Percentiles rank a stretch among this genome's conserved stretches.
These are phyloP conservation scores for Parus major DNA, from an alignment of 2,113 vertebrate species.

Conservation along the genomic window DNA sequence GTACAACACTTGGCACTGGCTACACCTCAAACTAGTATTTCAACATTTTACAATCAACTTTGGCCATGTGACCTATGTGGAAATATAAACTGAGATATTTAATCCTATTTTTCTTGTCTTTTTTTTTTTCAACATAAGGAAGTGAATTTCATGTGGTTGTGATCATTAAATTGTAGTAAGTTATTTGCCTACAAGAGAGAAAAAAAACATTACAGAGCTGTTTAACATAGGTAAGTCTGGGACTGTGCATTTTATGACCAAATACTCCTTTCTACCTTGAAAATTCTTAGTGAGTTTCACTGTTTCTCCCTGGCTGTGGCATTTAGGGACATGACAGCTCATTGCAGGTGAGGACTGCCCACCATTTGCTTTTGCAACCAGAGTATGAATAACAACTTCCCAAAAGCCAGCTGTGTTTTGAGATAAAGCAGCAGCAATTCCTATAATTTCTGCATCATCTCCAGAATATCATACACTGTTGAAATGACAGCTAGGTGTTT, in stretches of 20 bases:
- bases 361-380: neutral
- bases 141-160: conserved; percentile 22
- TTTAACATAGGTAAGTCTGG: neutral
- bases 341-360: neutral
- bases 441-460: neutral
- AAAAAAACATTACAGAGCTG: neutral
- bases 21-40: conserved; percentile 62
- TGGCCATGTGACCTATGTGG: conserved; percentile 42
- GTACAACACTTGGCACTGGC: conserved; percentile 51
- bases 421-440: neutral
- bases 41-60: conserved; percentile 67
- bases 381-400: neutral
- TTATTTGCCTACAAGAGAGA: neutral
- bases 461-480: neutral
- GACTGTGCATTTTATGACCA: neutral
- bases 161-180: conserved; percentile 28
- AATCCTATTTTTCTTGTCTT: conserved; percentile 45
- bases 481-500: neutral
- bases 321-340: neutral
- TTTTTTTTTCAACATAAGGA: conserved; percentile 20
- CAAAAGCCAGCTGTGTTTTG: neutral
- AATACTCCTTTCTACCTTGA: neutral
- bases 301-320: neutral
- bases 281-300: neutral
- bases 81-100: conserved; percentile 63